Base-by-base conservation (phyloP, 2,797 vertebrate species). In the Sebastiscus albofasciatus region DNA sequence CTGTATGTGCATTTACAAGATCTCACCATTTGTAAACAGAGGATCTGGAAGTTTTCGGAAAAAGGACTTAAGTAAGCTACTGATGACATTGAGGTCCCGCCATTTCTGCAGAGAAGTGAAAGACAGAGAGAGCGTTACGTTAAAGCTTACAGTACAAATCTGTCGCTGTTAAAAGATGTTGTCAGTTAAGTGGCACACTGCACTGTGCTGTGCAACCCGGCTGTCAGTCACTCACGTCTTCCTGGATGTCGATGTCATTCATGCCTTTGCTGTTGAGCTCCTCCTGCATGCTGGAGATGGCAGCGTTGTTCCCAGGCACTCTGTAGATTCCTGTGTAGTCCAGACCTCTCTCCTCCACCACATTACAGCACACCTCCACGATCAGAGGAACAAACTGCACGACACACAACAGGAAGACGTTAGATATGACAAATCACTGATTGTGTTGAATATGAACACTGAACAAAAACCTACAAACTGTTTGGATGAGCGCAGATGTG, bases 321-420 rank as follows among this genome's bases (percentile, higher is more conserved):
- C 99, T 96, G 91, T 99, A 99, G 93, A 99, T 99, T 54, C 99
- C 99, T 1, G 97, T 99, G 92, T 98, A 99, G 83, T 99, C 98
- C 86, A 99, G 95, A 42, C 99, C 99, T 83, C 98, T 93, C 88
- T 99, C 99, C 95, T 99, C 99, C 89, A 99, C 97, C 85, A 99
- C 95, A 60, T 97, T 97, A 93, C 99, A 99, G 96, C 98, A 99
- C 92, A 99, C 96, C 88, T 99, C 99, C 95, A 99, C 99, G 8
- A 99, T 99, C 89, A 99, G 92, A 31, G 99, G 99, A 84, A 99
- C 97, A 95, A 96, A 99, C 98, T 99, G 89, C 39, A 94, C 77
- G 84, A 93, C 66, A 91, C 76, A 83, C 7, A 71, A 31, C n/a
- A 70, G 7, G 22, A 58, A 24, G 24, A 67, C 9, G 64, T 24